Percentiles rank a stretch among this genome's conserved stretches.
These are phyloP conservation scores for Caenorhabditis wallacei DNA, from an alignment of 2,888 invertebrate genomes.

Conservation along the genomic window DNA sequence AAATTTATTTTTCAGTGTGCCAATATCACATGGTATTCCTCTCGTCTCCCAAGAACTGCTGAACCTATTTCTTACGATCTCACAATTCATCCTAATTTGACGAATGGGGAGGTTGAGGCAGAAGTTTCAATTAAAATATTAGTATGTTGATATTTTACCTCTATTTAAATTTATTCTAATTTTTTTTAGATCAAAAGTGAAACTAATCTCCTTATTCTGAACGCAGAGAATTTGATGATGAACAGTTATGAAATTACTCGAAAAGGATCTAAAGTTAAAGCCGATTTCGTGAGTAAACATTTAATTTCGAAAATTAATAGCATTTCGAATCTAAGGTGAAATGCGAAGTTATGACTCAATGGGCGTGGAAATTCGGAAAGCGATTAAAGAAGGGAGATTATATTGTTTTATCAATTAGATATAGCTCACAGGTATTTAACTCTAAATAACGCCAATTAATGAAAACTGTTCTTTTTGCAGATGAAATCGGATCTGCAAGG, in stretches of 20 bases:
- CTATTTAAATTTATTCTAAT: too few relatives aligned
- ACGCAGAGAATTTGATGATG: conserved; percentile 47
- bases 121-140: conserved; percentile 26
- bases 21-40: conserved; percentile 83
- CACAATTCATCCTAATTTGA: conserved; percentile 74
- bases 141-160: neutral
- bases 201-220: conserved; percentile 36
- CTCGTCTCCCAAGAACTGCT: conserved; percentile 83
- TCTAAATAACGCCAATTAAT: too few relatives aligned
- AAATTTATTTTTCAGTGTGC: conserved; percentile 71
- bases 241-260: conserved; percentile 23
- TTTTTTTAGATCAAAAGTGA: conserved; percentile 21
- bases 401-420: conserved; percentile 4
- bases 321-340: conserved; percentile 50
- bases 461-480: neutral
- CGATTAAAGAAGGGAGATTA: conserved; percentile 20
- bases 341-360: conserved; percentile 69
- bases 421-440: neutral
- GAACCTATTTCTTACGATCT: conserved; percentile 78
- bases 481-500: conserved; percentile 68
- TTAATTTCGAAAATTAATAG: neutral
- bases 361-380: conserved; percentile 63
- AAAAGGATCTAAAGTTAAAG: conserved; percentile 30
- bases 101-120: conserved; percentile 30
- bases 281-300: conserved; percentile 61